Evolutionary conservation across 2,888 invertebrate genomes (phyloP).

Genomic region (Stenichneumon culpator): DNA sequence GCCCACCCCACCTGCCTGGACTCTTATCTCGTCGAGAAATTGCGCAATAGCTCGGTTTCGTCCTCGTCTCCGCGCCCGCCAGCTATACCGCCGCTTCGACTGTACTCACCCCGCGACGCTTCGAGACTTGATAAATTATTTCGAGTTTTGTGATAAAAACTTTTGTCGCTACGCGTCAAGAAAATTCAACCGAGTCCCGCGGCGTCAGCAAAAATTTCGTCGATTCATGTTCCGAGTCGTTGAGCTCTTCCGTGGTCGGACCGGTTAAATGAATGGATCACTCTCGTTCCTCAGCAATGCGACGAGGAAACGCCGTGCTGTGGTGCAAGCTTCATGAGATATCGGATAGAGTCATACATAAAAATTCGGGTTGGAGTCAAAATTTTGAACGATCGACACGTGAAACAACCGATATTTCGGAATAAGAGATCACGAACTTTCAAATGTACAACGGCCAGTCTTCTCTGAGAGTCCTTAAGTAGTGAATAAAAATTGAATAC

Average conservation of each 20-base stretch:
- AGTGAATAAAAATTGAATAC: no score
- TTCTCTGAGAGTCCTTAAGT: no score
- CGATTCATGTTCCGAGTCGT: slow-evolving; percentile 11
- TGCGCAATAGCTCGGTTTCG: slow-evolving; percentile 25
- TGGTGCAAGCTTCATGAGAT: background rate
- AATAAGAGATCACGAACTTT: no score
- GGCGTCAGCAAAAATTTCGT: background rate
- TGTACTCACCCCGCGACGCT: background rate
- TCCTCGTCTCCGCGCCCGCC: background rate
- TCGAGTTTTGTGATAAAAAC: slow-evolving; percentile 42
- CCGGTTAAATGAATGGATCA: background rate
- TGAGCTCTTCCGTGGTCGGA: background rate
- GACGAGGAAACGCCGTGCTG: background rate
- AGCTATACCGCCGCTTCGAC: background rate
- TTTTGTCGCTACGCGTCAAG: background rate
- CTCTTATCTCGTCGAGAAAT: slow-evolving; percentile 55
- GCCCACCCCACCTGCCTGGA: slow-evolving; percentile 23
- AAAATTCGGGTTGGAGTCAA: background rate
- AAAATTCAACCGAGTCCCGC: background rate
- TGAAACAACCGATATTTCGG: no score
- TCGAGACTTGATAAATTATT: slow-evolving; percentile 35
- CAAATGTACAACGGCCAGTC: no score
- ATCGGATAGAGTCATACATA: background rate
- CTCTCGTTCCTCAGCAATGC: background rate
- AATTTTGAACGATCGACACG: no score